Evolutionary conservation across 2,888 invertebrate species (phyloP), one percentile per base, ranked within the genome.

Genomic region (Charanyca ferruginea): DNA sequence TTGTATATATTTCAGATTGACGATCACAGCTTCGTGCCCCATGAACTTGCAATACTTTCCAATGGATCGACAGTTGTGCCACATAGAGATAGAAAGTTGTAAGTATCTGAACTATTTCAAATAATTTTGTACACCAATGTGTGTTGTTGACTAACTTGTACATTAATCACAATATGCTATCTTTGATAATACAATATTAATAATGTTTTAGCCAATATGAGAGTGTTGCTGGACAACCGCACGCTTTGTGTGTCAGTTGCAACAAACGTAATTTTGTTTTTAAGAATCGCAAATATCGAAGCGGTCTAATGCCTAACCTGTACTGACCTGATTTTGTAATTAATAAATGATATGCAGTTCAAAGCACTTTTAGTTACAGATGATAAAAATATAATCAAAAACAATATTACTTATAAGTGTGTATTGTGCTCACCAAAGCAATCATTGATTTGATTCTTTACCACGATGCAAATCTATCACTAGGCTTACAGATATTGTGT

Each of bases 11-110:
- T 96, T 53, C 96, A 98, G 98, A 93, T 97, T 99, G 94, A 99
- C 99, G 80, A 98, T 99, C 88, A 99, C 99, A 78, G 98, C 98
- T 79, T 98, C 98, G 83, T 99, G 99, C 95, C 98, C 98, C 66
- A 99, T 99, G 99, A 98, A 98, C 93, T 97, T 99, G 57, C 98
- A 99, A 91, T 99, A 98, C 94, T 99, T 99, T 93, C 99, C 99
- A 44, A 98, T 99, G 98, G 99, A 99, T 93, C 97, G 98, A 83
- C 99, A 99, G 91, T 95, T 98, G 80, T 99, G 99, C 94, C 98
- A 98, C 91, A 98, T 99, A 92, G 98, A 98, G 96, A 98, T 99
- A 87, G 99, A 99, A 97, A 99, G 99, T 97, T 99, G 99, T 99
- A 98, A 98, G 99, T 98, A 97, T 93, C 89, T 90, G 89, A 84